These are phyloP conservation scores for Scaptomyza tumidula DNA, from an alignment of 2,888 invertebrate genomes.

Conservation along the genomic window DNA sequence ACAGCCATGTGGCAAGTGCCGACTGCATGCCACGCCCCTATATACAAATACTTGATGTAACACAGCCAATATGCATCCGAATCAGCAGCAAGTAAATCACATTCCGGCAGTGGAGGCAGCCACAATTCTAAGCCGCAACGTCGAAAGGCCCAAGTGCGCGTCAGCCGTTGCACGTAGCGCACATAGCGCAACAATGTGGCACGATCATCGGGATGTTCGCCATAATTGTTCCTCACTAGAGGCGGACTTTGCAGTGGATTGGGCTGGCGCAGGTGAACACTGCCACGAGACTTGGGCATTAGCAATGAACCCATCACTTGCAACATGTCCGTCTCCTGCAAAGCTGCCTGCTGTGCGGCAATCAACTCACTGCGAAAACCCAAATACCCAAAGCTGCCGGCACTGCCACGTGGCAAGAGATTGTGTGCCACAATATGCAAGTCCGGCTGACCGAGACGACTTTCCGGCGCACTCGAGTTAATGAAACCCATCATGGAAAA, in stretches of 20 bases:
- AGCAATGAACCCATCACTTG: conserved; percentile 76
- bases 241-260: conserved; percentile 86
- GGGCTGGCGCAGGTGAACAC: conserved; percentile 85
- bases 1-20: conserved; percentile 90
- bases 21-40: conserved; percentile 88
- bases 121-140: conserved; percentile 79
- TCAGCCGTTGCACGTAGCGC: conserved; percentile 79
- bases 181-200: conserved; percentile 82
- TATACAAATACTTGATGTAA: conserved; percentile 85
- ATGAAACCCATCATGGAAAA: conserved; percentile 85
- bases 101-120: conserved; percentile 66
- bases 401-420: conserved; percentile 52
- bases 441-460: conserved; percentile 53
- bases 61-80: conserved; percentile 86
- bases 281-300: conserved; percentile 84
- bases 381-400: conserved; percentile 61
- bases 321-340: conserved; percentile 57
- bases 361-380: conserved; percentile 57
- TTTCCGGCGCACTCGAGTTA: conserved; percentile 82
- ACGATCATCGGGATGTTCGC: conserved; percentile 85
- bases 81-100: conserved; percentile 63
- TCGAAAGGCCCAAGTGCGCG: conserved; percentile 84
- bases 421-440: conserved; percentile 87
- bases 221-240: conserved; percentile 86
- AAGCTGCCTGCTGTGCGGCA: conserved; percentile 39